Evolutionary conservation across 2,888 invertebrate genomes (phyloP).

Genomic region (Yponomeuta evonymella): DNA sequence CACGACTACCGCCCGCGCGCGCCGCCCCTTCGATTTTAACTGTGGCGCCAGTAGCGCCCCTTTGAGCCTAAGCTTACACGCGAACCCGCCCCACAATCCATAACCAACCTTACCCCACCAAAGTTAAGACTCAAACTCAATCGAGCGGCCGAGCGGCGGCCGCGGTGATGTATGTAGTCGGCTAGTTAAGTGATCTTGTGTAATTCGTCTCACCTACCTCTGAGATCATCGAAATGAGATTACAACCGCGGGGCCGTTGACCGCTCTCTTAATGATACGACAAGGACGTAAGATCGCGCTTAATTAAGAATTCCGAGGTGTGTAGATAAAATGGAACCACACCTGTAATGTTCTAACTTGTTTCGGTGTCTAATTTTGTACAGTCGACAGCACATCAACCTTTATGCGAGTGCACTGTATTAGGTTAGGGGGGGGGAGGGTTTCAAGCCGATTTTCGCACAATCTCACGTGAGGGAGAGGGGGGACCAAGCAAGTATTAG

Average conservation of each 20-base stretch:
- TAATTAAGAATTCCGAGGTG: background rate
- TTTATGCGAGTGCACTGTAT: no score
- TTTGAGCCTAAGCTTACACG: slow-evolving; percentile 9
- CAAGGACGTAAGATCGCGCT: slow-evolving; percentile 11
- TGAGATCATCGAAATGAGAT: slow-evolving; percentile 15
- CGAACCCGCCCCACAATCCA: background rate
- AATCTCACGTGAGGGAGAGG: no score
- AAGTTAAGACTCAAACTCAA: background rate
- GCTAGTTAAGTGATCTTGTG: slow-evolving; percentile 12
- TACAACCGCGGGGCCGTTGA: slow-evolving; percentile 7
- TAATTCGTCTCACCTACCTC: slow-evolving; percentile 10
- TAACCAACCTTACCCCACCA: background rate
- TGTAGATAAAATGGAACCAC: background rate
- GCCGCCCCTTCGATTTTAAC: slow-evolving; percentile 40
- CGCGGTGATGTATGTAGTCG: background rate
- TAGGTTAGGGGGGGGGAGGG: no score
- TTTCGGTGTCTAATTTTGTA: background rate
- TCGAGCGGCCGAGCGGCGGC: background rate
- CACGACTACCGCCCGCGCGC: slow-evolving; percentile 33
- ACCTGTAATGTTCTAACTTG: background rate
- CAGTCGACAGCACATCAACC: no score
- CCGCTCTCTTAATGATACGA: slow-evolving; percentile 10
- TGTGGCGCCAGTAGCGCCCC: slow-evolving; percentile 36
- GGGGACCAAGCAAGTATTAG: no score
- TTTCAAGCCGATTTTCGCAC: no score